Evolutionary conservation across 92 coral and sea anemone genomes (phyloP), one percentile per base, ranked within the genome.

Genomic region (Porites cylindrica): DNA sequence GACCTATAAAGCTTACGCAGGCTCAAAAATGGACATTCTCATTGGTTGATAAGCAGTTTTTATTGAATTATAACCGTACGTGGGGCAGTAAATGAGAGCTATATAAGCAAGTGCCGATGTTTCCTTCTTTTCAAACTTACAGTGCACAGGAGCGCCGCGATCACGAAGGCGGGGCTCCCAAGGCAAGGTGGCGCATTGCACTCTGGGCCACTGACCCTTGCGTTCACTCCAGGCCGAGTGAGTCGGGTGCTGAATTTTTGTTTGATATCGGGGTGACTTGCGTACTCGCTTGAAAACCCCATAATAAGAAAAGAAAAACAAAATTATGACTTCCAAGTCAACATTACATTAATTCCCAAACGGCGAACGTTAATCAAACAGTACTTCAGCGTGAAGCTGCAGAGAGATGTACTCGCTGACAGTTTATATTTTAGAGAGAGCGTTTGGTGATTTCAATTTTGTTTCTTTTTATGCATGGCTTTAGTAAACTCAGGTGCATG

Each of bases 91-190:
- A 51, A 32, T 50, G 11, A 20, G 63, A 66, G 72, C 23, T 88
- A 91, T 91, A 91, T 83, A 91, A 91, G 81, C 65, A 32, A 79
- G 12, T 2, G 6, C 67, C 76, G n/a, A 51, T 56, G 58, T 67
- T 47, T 73, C 58, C 52, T 23, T 1, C 60, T 2, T 52, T 75
- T 85, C 77, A 89, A 88, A 92, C 92, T 92, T 92, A 92, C 95
- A 92, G 92, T 88, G 95, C 95, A 89, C 92, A 52, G 95, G 91
- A 92, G 87, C 62, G 16, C 84, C 82, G 95, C 85, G 94, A 91
- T 91, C 94, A 88, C 19, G 81, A 79, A 91, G 94, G 94, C 94
- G 72, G 84, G 72, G 75, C 82, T 92, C 91, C 95, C 95, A 89
- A 82, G 90, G 93, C 82, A 88, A 92, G 88, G 95, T 81, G 69